Evolutionary conservation across 2,113 vertebrate genomes (phyloP), one percentile per base, ranked within the genome.

Genomic region (Neogobius melanostomus): DNA sequence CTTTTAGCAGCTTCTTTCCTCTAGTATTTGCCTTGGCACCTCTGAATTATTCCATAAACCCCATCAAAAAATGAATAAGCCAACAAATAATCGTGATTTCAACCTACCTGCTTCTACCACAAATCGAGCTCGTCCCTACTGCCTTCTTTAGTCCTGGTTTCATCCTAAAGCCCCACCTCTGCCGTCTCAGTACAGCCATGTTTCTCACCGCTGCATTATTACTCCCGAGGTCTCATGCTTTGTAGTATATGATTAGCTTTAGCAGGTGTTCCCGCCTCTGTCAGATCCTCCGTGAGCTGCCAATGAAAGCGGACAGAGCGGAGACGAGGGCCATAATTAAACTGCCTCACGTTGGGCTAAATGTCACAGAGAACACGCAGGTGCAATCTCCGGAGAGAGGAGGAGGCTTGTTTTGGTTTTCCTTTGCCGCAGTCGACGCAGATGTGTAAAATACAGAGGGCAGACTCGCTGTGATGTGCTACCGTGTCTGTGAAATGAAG

Each of bases 321-420:
- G 56, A 15, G 56, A 59, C 77, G 72, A 67, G 56, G 64, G 49
- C 28, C 8, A 36, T 84, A 76, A 88, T 90, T 85, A 87, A 79
- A 84, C 50, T 48, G 15, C 64, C 65, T 54, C 44, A 14, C 63
- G 71, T 64, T 62, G 67, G 74, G 54, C 43, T 75, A 75, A 88
- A 87, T 85, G 80, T 85, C 83, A 86, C 9, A 63, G 42, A 68
- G 54, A 65, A 64, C 75, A 71, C 50, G 51, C 11, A 28, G 8
- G 53, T 56, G 53, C 17, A 53, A 21, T 21, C 21, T 21, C 21
- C 21, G 21, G n/a, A 16, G n/a, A 50, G 48, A 12, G 48, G 48
- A 11, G 48, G 50, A 52, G 50, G 7, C 16, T 10, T n/a, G 52
- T 16, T 17, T 8, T 6, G 53, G 9, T 50, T 50, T 50, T 50